Base-by-base conservation (phyloP, 2,888 invertebrate species). In the Caenorhabditis sp. region DNA sequence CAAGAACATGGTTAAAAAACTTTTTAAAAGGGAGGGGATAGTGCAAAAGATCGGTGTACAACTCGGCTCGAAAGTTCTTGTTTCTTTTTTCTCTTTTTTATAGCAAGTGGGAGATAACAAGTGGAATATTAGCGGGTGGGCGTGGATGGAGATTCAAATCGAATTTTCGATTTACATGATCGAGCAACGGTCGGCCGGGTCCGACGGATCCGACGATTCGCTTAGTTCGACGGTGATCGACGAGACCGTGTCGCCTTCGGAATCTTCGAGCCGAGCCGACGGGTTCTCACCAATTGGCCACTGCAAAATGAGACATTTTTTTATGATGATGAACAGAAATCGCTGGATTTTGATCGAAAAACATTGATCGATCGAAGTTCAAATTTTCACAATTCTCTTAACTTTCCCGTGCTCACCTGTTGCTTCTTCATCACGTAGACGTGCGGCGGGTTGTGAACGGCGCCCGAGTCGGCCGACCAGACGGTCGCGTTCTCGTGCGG, bases 261-360 rank as follows among this genome's bases (percentile, higher is more conserved):
- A 59, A 61, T 85, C 81, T 50, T 79, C 70, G 27, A 85, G 72
- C 8, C 80, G 71, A 30, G 82, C 83, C 8, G 81, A 79, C 43
- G 85, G 86, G 48, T 85, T 81, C 20, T 83, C 83, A n/a, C 85
- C 87, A 27, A 83, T 78, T 17, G 87, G 87, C 87, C 87, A 87
- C 82, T 82, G 58, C 24, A 79, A 71, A 62, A 61, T 43, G 4
- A 24, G 0, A n/a, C n/a, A 46, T 35, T 48, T 56, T 35, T 55
- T 20, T 20, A 26, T n/a, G n/a, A 39, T 30, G 5, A 30, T 30
- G 9, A n/a, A 11, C 13, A 48, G 26, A 66, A 55, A 50, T 50
- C 50, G 8, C 20, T 39, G 6, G 15, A 48, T n/a, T n/a, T n/a
- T n/a, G n/a, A n/a, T n/a, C n/a, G n/a, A n/a, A n/a, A n/a, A n/a